phyloP scores from a whole-genome alignment of 2,797 vertebrate genomes.

The Alauda arvensis region DNA sequence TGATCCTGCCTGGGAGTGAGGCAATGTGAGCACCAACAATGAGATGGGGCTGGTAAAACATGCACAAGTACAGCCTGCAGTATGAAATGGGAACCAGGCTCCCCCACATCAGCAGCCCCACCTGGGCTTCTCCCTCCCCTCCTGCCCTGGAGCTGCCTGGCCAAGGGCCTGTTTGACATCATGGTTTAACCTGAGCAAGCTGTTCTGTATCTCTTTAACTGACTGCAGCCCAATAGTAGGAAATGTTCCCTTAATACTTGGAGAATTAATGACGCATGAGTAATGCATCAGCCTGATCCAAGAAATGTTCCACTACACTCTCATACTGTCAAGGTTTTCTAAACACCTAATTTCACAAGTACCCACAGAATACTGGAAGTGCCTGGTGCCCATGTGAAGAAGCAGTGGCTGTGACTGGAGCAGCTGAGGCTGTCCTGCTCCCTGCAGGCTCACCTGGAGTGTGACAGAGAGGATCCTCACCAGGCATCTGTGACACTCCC shows the following conservation, averaged over 20 bases:
- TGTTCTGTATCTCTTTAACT: background rate
- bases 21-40: background rate
- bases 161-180: background rate
- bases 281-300: conserved; percentile 40
- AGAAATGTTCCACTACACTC: conserved; percentile 30
- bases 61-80: rapidly evolving
- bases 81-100: background rate
- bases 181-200: background rate
- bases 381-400: background rate
- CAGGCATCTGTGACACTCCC: background rate
- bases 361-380: background rate
- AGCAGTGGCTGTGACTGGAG: background rate
- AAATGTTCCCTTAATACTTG: conserved; percentile 42
- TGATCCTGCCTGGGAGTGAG: background rate
- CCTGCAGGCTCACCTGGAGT: background rate
- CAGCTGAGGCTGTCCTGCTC: rapidly evolving
- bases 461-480: background rate
- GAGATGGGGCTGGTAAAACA: background rate
- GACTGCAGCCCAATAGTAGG: background rate
- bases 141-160: background rate
- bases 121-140: background rate
- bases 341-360: conserved; percentile 1
- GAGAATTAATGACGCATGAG: conserved; percentile 41
- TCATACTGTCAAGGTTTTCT: conserved; percentile 19
- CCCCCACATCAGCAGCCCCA: background rate